Percentiles rank a stretch among this genome's conserved stretches.
phyloP scores from a whole-genome alignment of 2,113 vertebrate genomes.

The Callocephalon fimbriatum region DNA sequence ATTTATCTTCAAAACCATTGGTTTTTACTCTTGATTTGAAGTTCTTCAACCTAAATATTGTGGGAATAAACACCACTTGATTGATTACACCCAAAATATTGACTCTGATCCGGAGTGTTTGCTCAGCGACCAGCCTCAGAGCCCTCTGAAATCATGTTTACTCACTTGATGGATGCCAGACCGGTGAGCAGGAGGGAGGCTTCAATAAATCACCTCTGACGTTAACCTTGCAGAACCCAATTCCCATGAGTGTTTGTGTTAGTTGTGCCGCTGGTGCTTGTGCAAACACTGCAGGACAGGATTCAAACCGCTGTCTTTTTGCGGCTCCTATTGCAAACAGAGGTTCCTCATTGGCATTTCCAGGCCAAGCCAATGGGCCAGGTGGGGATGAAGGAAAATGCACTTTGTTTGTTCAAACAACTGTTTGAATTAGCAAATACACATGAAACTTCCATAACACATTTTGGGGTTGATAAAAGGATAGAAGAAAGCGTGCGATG shows the following conservation, averaged over 20 bases:
- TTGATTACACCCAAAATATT: constrained; percentile 19
- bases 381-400: neutral
- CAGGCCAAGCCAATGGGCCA: neutral
- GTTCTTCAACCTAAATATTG: neutral
- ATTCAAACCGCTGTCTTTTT: neutral
- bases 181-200: neutral
- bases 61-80: neutral
- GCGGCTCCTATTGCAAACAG: neutral
- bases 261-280: neutral
- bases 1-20: neutral
- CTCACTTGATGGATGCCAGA: neutral
- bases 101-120: constrained; percentile 30
- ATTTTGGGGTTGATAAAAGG: neutral
- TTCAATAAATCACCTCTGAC: constrained; percentile 55
- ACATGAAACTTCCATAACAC: neutral
- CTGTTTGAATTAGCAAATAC: neutral
- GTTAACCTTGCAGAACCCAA: constrained; percentile 32
- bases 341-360: neutral
- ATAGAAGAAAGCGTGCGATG: neutral
- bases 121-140: neutral
- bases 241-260: neutral
- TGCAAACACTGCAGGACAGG: constrained; percentile 37
- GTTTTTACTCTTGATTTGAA: neutral
- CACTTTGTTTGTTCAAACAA: neutral
- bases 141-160: neutral